Base-by-base conservation (phyloP, 2,888 invertebrate species). In the Calameuta pallipes region DNA sequence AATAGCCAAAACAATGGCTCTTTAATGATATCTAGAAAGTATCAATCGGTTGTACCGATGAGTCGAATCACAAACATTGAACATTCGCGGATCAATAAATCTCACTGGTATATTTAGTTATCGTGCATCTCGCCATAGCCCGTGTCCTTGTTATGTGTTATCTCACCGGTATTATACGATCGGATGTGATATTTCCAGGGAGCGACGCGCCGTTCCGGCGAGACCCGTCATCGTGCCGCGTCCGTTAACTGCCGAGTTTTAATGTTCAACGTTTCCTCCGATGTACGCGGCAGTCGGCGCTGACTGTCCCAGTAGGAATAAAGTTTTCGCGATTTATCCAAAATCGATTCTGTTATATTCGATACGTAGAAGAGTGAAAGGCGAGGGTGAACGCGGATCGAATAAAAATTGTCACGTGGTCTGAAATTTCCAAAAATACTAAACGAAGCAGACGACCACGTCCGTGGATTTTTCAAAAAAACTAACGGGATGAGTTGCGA, bases 161-260 rank as follows among this genome's bases (percentile, higher is more conserved):
- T 89, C 87, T 87, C 87, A 84, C 83, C 83, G 85, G 83, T 83
- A 83, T 87, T 87, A 87, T 86, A 86, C 85, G 87, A 87, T 87
- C 86, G 84, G 78, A 82, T 82, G 84, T 84, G 86, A 87, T 87
- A 87, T 89, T 89, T 88, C 86, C 85, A 85, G 84, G 77, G 70
- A 31, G 30, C 70, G 31, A 15, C 33, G 30, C 70, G 30, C 33
- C 30, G 70, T 30, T 9, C 31, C 70, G 70, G 11, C 41, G 41
- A 41, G 41, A 71, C 77, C 79, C 56, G 56, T 76, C 78, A 76
- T 77, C 78, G 76, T 74, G 76, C 80, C 70, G 73, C 74, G 79
- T 79, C 70, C 30, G 70, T 81, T 80, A 81, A 80, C 76, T 34
- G 73, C 75, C 77, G 71, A 79, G 74, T 74, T 83, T 84, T 82